phyloP scores from a whole-genome alignment of 2,797 vertebrate species.

The Enteromius treurensis region DNA sequence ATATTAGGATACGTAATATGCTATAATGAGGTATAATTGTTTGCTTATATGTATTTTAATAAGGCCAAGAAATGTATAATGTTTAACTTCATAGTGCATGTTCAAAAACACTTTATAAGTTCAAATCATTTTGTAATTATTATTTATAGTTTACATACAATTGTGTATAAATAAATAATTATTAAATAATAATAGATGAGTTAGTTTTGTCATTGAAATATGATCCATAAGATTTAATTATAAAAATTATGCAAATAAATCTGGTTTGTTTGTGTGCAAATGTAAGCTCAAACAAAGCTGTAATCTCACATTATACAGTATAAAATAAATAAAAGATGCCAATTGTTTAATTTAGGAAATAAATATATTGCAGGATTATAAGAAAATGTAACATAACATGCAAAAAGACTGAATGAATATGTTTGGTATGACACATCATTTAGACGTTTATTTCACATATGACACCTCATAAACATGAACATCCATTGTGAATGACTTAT shows the following conservation, averaged over 20 bases:
- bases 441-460: neutral
- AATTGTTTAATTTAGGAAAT: neutral
- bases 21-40: too few relatives aligned
- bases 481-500: neutral
- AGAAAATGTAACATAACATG: neutral
- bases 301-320: neutral
- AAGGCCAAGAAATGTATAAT: too few relatives aligned
- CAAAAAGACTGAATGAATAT: neutral
- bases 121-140: neutral
- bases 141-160: neutral
- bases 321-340: neutral
- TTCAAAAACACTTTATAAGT: neutral
- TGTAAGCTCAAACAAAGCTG: neutral
- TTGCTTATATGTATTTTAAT: too few relatives aligned
- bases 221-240: neutral
- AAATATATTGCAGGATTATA: neutral
- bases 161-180: neutral
- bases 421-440: neutral
- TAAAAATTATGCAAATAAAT: neutral
- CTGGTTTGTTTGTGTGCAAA: neutral
- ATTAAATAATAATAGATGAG: neutral
- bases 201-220: neutral
- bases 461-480: neutral
- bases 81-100: neutral
- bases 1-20: too few relatives aligned